phyloP scores from a whole-genome alignment of 2,113 vertebrate species.

The Scytalopus superciliaris region DNA sequence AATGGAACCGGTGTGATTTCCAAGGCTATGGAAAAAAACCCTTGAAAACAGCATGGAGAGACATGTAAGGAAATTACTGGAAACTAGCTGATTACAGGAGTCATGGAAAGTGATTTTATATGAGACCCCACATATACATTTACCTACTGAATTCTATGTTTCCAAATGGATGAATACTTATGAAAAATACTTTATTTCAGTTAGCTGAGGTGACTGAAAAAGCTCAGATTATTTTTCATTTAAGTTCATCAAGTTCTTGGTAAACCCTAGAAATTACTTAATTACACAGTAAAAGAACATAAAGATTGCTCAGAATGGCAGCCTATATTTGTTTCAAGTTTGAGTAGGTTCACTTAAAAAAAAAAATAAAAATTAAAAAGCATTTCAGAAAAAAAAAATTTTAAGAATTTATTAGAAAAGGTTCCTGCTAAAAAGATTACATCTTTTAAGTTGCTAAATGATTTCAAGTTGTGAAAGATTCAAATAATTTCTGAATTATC shows the following conservation, averaged over 20 bases:
- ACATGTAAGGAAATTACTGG: background rate
- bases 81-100: background rate
- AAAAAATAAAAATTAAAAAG: fast-evolving
- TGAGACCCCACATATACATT: background rate
- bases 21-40: background rate
- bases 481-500: background rate
- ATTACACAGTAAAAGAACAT: background rate
- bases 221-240: background rate
- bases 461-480: background rate
- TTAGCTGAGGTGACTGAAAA: background rate
- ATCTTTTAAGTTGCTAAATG: background rate
- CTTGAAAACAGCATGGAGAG: background rate
- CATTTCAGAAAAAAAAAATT: background rate
- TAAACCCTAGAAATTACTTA: background rate
- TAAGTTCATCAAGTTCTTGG: background rate
- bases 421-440: background rate
- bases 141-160: background rate
- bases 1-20: background rate
- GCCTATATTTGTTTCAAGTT: background rate
- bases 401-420: background rate
- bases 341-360: background rate
- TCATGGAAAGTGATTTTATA: background rate
- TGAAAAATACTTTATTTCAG: background rate
- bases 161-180: background rate
- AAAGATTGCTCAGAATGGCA: background rate